Percentiles rank a stretch among this genome's conserved stretches.
Conservation (phyloP, 1,140 invertebrate genomes). For the Musca vetustissima region DNA sequence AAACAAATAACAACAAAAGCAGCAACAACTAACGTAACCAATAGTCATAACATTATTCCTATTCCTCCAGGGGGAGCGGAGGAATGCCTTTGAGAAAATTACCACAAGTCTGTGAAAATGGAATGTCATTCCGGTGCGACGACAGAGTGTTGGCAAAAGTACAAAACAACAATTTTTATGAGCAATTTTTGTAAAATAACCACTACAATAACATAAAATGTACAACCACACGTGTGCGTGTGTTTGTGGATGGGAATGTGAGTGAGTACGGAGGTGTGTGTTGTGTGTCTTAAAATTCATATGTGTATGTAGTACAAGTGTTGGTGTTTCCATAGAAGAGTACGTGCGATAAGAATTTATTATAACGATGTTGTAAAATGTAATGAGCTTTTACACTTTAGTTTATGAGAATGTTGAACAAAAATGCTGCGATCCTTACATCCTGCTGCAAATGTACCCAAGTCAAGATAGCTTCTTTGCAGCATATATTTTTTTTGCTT, state of each 20-base stretch:
- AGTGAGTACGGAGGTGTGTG: neutral
- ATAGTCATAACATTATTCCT: too few relatives aligned
- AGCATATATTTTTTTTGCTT: too few relatives aligned
- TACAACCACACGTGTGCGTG: neutral
- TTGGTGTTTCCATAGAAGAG: neutral
- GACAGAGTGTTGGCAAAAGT: too few relatives aligned
- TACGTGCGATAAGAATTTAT: slow-evolving; percentile 23
- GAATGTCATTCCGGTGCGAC: too few relatives aligned
- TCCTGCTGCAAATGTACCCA: too few relatives aligned
- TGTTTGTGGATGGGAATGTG: neutral
- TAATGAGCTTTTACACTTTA: slow-evolving; percentile 24
- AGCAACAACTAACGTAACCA: too few relatives aligned
- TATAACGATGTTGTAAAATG: slow-evolving; percentile 22
- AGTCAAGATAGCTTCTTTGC: too few relatives aligned
- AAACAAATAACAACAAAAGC: neutral
- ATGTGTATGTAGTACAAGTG: neutral
- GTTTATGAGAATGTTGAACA: slow-evolving; percentile 1
- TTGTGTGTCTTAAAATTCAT: neutral
- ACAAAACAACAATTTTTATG: slow-evolving; percentile 12
- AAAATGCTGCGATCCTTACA: too few relatives aligned
- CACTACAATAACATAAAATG: slow-evolving; percentile 16
- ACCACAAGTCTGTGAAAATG: too few relatives aligned
- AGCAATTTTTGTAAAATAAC: slow-evolving; percentile 17
- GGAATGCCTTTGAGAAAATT: too few relatives aligned
- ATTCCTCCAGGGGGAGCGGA: too few relatives aligned